Percentiles rank a stretch among this genome's conserved stretches.
These are phyloP conservation scores for Diaphora mendica DNA, from an alignment of 2,888 invertebrate genomes.

Conservation along the genomic window DNA sequence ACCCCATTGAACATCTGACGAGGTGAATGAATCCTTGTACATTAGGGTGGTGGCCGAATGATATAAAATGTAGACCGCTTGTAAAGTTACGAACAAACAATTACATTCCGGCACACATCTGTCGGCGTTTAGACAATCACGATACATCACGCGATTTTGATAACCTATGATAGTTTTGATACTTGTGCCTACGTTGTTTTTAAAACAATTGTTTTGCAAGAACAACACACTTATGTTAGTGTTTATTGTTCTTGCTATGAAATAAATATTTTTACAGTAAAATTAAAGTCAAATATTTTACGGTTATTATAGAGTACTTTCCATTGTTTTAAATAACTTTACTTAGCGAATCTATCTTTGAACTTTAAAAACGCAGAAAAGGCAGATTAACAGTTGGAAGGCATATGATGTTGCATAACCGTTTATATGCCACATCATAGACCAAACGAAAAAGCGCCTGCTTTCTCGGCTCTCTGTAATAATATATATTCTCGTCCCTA, in stretches of 20 bases:
- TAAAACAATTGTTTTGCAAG: not conserved
- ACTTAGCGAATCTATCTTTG: not conserved
- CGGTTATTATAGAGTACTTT: not conserved
- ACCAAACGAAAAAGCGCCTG: not conserved
- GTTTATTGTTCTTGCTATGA: not conserved
- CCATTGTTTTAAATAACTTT: not conserved
- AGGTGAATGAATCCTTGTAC: slow-evolving; percentile 82
- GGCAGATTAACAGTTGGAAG: too few relatives aligned
- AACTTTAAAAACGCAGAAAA: too few relatives aligned
- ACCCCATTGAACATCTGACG: slow-evolving; percentile 85
- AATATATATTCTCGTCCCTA: not conserved
- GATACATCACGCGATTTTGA: slow-evolving; percentile 84
- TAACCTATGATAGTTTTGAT: slow-evolving; percentile 60
- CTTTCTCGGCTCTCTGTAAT: not conserved
- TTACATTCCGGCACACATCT: slow-evolving; percentile 86
- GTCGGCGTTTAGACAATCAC: slow-evolving; percentile 86
- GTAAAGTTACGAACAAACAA: slow-evolving; percentile 80
- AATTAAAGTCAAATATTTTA: not conserved
- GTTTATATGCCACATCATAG: too few relatives aligned
- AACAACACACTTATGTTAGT: too few relatives aligned
- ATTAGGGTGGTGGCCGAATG: slow-evolving; percentile 73
- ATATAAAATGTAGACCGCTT: slow-evolving; percentile 78
- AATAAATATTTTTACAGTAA: not conserved
- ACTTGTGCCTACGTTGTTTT: slow-evolving; percentile 42
- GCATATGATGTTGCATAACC: too few relatives aligned